These are phyloP conservation scores for Phyllotreta striolata DNA, from an alignment of 2,888 invertebrate genomes.

Conservation along the genomic window DNA sequence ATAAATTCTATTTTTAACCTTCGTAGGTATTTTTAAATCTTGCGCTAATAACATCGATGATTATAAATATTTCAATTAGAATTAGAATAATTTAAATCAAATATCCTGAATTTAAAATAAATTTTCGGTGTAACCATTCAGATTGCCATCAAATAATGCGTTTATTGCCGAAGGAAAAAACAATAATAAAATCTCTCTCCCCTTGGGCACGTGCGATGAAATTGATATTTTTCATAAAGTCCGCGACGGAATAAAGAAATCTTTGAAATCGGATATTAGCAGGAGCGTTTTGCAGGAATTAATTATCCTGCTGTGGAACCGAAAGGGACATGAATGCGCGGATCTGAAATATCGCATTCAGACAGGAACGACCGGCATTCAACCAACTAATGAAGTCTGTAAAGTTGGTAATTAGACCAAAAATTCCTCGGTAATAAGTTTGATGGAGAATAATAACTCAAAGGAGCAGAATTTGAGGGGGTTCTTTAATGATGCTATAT, in stretches of 20 bases:
- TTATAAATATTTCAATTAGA: too few relatives aligned
- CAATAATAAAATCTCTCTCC: too few relatives aligned
- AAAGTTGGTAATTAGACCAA: slow-evolving; percentile 47
- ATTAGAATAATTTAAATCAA: too few relatives aligned
- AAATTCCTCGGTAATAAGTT: slow-evolving; percentile 46
- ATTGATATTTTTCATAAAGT: slow-evolving; percentile 20
- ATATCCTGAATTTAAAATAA: too few relatives aligned
- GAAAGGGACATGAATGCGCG: slow-evolving; percentile 42
- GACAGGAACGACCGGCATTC: slow-evolving; percentile 32
- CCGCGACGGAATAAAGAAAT: slow-evolving; percentile 31
- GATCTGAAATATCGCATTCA: slow-evolving; percentile 29
- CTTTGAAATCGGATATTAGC: slow-evolving; percentile 47
- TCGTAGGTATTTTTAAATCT: too few relatives aligned
- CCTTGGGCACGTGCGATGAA: not conserved
- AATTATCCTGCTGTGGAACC: slow-evolving; percentile 44
- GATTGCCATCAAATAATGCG: too few relatives aligned
- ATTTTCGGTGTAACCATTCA: too few relatives aligned
- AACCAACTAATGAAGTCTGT: slow-evolving; percentile 48
- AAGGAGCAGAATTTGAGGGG: too few relatives aligned
- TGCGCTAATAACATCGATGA: too few relatives aligned
- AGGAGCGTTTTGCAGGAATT: slow-evolving; percentile 49
- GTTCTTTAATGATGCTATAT: too few relatives aligned
- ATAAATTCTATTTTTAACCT: too few relatives aligned
- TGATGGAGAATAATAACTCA: slow-evolving; percentile 27
- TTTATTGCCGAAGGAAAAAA: too few relatives aligned